Evolutionary conservation across 2,888 invertebrate genomes (phyloP).

Genomic region (Eueremaeus valkanovi): DNA sequence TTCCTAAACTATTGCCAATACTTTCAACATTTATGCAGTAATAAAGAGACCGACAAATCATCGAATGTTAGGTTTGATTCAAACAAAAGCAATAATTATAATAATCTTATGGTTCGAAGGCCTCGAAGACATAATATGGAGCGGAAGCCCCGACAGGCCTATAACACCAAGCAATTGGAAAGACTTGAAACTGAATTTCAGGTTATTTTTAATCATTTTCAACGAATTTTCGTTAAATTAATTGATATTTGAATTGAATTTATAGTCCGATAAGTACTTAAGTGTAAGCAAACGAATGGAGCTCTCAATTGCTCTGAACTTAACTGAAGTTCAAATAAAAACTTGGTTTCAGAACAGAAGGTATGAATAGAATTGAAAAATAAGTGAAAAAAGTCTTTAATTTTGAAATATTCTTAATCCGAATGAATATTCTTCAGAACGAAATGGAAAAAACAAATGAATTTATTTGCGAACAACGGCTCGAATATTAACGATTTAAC

Average conservation of each 20-base stretch:
- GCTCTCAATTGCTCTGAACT: conserved; percentile 75
- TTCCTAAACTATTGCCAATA: conserved; percentile 33
- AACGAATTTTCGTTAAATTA: too few relatives aligned
- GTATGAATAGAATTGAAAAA: too few relatives aligned
- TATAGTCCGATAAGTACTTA: conserved; percentile 86
- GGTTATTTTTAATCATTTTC: conserved; percentile 52
- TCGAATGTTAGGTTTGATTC: neutral
- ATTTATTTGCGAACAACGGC: conserved; percentile 61
- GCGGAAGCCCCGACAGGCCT: conserved; percentile 91
- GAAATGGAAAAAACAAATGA: conserved; percentile 95
- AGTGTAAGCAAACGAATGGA: conserved; percentile 94
- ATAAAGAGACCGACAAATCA: conserved; percentile 6
- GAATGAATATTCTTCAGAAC: conserved; percentile 59
- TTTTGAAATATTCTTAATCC: neutral
- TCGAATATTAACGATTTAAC: too few relatives aligned
- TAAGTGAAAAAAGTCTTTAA: conserved; percentile 9
- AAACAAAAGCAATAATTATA: conserved; percentile 52
- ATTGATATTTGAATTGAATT: too few relatives aligned
- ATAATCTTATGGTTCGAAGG: conserved; percentile 56
- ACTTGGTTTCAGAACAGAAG: conserved; percentile 92
- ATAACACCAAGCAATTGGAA: conserved; percentile 89
- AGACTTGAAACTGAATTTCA: conserved; percentile 89
- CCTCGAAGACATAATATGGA: conserved; percentile 77
- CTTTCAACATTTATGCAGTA: conserved; percentile 2
- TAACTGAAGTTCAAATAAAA: conserved; percentile 93